Evolutionary conservation across 2,113 vertebrate species (phyloP), one percentile per base, ranked within the genome.

Genomic region (Sylvilagus bachmani): DNA sequence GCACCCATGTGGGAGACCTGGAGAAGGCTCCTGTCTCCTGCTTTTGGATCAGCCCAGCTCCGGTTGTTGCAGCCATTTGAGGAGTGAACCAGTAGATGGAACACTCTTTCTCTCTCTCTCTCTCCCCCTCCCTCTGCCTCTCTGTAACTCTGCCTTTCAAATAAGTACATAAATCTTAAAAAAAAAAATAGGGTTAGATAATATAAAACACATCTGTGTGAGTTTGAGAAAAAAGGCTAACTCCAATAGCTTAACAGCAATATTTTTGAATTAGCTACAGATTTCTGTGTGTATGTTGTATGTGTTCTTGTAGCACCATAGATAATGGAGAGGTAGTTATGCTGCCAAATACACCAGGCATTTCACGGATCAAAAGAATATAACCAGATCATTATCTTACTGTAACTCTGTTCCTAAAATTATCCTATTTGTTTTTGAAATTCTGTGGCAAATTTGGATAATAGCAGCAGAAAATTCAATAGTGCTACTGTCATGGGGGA

Each of bases 261-360:
- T 70, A 66, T 51, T 95, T 96, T 53, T 85, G 80, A 94, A 96
- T 94, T 86, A 93, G 81, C 78, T 95, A 86, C 92, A 95, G 95
- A 93, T 89, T 96, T 95, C 55, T n/a, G 58, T 89, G 55, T 94
- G 83, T 55, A 81, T 79, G 5, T 90, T 91, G 11, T 92, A 86
- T 93, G 58, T 97, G 29, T 90, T 95, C 85, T 71, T 80, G 5
- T 90, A 95, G 86, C 38, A 93, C 74, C 81, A 77, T 67, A 94
- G 87, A 94, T 82, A 94, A 96, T 62, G 13, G 21, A 94, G 89
- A 95, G 53, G 69, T 94, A 70, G 61, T 75, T 86, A 75, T 79
- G 31, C 55, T 91, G 74, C 91, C 95, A 94, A 85, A 93, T 91
- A 81, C 78, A 86, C 12, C 24, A 89, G 49, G 22, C 67, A 96